These are phyloP conservation scores for Drosophila ercepeae DNA, from an alignment of 1,140 invertebrate species.

Conservation along the genomic window DNA sequence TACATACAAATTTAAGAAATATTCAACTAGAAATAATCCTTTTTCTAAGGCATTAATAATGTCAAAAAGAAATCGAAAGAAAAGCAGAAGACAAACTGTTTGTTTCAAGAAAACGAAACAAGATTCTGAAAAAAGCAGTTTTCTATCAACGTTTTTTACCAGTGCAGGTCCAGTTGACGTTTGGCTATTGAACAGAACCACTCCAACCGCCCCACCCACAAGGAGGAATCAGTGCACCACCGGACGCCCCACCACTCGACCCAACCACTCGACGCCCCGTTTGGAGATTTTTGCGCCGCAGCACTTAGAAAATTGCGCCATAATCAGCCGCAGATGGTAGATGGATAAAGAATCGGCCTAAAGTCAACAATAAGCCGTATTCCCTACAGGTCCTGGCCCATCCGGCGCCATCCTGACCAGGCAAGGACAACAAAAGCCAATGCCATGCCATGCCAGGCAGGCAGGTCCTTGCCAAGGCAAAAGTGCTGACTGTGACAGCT, in stretches of 20 bases:
- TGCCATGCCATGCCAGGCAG: too few relatives aligned
- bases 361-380: conserved; percentile 60
- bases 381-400: neutral
- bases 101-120: too few relatives aligned
- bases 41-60: too few relatives aligned
- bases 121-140: neutral
- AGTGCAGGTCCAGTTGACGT: neutral
- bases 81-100: too few relatives aligned
- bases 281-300: conserved; percentile 53
- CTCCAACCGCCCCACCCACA: neutral
- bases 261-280: neutral
- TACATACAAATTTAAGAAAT: too few relatives aligned
- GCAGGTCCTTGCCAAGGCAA: conserved; percentile 35
- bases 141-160: neutral
- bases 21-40: too few relatives aligned
- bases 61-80: too few relatives aligned
- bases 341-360: conserved; percentile 35
- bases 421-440: conserved; percentile 50
- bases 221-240: neutral
- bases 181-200: neutral
- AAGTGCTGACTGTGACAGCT: conserved; percentile 81
- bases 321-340: conserved; percentile 61
- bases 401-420: neutral
- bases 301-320: conserved; percentile 78
- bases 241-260: neutral